Base-by-base conservation (phyloP, 2,888 invertebrate species). In the Eudemis profundana region DNA sequence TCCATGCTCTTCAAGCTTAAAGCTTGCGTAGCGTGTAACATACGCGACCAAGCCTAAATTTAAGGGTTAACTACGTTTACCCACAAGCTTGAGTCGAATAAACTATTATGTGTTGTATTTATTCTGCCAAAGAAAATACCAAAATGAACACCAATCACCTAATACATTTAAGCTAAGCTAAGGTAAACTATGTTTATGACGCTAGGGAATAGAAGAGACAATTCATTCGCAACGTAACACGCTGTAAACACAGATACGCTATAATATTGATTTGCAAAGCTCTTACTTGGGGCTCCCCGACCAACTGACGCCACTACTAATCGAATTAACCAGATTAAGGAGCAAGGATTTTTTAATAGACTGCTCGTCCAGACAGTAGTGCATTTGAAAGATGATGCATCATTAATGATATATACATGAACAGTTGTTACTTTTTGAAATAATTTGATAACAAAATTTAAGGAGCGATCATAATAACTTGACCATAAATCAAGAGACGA, bases 11-110 rank as follows among this genome's bases (percentile, higher is more conserved):
- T 85, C 77, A 86, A 84, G 87, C 85, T 80, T 82, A 78, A 77
- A 79, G 76, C 78, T 80, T 86, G 79, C 73, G 81, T 87, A 86
- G 82, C 89, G 87, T 85, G 77, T 84, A 86, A 86, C 83, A 77
- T 72, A 84, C 74, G 80, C 86, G 81, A 72, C 77, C 84, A 85
- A 86, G 87, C 87, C 78, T 85, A 77, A 79, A 77, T 73, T 75
- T 68, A 62, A 69, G 66, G 67, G 59, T 66, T 61, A n/a, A n/a
- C n/a, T n/a, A 57, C 40, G 51, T 42, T 38, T 44, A 57, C 15
- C 17, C 2, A 27, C 12, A 23, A 23, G 17, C 23, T 15, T 14
- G n/a, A 23, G 10, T 23, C 21, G n/a, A 44, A 38, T 33, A 36
- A 54, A 40, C 40, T 29, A 42, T 19, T 46, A 23, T 19, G 19